phyloP scores from a whole-genome alignment of 1,140 invertebrate genomes.

The Lamellibrachia luymesi region DNA sequence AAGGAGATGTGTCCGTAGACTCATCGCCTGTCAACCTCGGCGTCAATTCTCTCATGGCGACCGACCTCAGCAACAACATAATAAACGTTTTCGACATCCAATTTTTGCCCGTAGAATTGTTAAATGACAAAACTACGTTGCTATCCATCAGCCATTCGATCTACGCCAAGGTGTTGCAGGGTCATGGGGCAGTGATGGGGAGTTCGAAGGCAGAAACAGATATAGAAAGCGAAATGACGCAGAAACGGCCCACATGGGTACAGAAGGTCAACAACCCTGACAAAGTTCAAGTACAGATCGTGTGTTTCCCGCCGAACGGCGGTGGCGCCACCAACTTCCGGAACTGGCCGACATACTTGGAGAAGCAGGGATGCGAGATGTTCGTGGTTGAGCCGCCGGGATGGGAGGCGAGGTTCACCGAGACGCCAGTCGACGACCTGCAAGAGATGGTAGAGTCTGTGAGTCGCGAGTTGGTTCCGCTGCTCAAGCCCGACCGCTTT shows the following conservation, averaged over 20 bases:
- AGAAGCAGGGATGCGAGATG: background rate
- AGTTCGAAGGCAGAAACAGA: background rate
- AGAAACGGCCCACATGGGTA: background rate
- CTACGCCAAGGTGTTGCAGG: background rate
- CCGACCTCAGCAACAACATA: background rate
- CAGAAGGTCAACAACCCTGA: background rate
- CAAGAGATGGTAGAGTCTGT: background rate
- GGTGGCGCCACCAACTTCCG: conserved; percentile 2
- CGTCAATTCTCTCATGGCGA: background rate
- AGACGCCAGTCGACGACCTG: background rate
- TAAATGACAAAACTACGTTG: background rate
- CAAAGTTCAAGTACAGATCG: background rate
- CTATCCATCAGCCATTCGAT: background rate
- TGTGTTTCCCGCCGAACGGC: background rate
- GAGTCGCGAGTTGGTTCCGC: background rate
- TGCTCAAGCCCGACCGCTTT: background rate
- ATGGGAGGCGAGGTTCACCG: background rate
- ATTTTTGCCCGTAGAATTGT: background rate
- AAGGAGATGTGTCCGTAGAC: background rate
- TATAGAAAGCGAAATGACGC: background rate
- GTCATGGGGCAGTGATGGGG: background rate
- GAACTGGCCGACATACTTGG: background rate
- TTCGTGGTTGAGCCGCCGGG: background rate
- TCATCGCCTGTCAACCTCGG: background rate
- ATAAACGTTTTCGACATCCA: background rate